These are phyloP conservation scores for Pseudachorutes palmiensis DNA, from an alignment of 1,140 invertebrate genomes.

Conservation along the genomic window DNA sequence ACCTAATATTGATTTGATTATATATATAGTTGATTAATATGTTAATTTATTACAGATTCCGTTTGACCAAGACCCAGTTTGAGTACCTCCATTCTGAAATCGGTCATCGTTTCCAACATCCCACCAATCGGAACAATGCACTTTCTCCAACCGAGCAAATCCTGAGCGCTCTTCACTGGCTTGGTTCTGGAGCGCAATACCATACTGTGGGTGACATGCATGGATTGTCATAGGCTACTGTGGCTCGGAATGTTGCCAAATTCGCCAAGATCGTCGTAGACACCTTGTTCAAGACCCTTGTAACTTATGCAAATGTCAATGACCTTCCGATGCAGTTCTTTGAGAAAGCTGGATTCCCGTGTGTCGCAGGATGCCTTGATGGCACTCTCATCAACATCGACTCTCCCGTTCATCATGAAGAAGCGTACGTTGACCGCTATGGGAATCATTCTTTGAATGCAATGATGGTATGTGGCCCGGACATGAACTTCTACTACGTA, in stretches of 20 bases:
- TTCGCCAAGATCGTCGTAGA: slow-evolving; percentile 10
- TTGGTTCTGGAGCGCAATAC: slow-evolving; percentile 34
- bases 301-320: background rate
- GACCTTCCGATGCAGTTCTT: slow-evolving; percentile 4
- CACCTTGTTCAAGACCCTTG: background rate
- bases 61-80: too few relatives aligned
- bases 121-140: slow-evolving; percentile 23
- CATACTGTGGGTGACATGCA: slow-evolving; percentile 35
- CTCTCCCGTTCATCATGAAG: slow-evolving; percentile 32
- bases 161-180: slow-evolving; percentile 27
- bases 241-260: slow-evolving; percentile 21
- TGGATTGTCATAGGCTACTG: slow-evolving; percentile 31
- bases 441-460: slow-evolving; percentile 38
- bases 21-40: too few relatives aligned
- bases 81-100: too few relatives aligned
- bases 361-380: slow-evolving; percentile 21
- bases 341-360: slow-evolving; percentile 7
- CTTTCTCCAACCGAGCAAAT: slow-evolving; percentile 23
- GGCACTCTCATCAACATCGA: slow-evolving; percentile 38
- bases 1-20: too few relatives aligned
- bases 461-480: slow-evolving; percentile 37
- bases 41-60: too few relatives aligned
- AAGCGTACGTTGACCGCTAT: slow-evolving; percentile 37
- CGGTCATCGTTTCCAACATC: slow-evolving; percentile 11
- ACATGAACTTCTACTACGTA: slow-evolving; percentile 36